Conservation (phyloP, 2,888 invertebrate species). For the Drosophila emarginata region DNA sequence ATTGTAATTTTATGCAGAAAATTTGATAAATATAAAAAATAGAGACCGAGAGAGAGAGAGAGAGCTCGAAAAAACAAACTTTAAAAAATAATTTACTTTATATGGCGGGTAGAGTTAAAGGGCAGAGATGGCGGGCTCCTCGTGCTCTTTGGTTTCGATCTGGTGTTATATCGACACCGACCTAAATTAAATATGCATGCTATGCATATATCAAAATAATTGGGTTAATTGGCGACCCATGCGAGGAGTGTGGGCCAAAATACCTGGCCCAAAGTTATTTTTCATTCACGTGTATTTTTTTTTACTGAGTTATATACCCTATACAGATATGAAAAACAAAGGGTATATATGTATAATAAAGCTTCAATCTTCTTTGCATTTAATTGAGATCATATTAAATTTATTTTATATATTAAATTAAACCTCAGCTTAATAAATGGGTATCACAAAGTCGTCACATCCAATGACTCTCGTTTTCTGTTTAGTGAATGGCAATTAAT, state of each 20-base stretch:
- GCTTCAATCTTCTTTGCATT: background rate
- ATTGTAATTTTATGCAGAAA: conserved; percentile 66
- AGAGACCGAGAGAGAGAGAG: background rate
- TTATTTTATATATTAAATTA: background rate
- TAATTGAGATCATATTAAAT: background rate
- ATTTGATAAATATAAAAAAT: conserved; percentile 18
- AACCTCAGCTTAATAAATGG: background rate
- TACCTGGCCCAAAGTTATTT: conserved; percentile 17
- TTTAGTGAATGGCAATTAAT: conserved; percentile 8
- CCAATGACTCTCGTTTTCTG: background rate
- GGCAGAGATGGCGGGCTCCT: background rate
- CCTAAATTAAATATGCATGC: conserved; percentile 61
- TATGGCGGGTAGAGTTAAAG: background rate
- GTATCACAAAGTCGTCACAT: background rate
- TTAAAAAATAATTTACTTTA: conserved; percentile 21
- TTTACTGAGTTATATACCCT: background rate
- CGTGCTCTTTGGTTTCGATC: conserved; percentile 1
- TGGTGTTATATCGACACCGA: conserved; percentile 17
- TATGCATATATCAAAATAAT: conserved; percentile 70
- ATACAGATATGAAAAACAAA: background rate
- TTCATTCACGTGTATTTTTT: background rate
- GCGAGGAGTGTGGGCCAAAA: background rate
- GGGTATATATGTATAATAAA: background rate
- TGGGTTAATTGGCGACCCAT: conserved; percentile 63
- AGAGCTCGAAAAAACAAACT: conserved; percentile 15